Base-by-base conservation (phyloP, 2,113 vertebrate species). In the Salvelinus sp. region DNA sequence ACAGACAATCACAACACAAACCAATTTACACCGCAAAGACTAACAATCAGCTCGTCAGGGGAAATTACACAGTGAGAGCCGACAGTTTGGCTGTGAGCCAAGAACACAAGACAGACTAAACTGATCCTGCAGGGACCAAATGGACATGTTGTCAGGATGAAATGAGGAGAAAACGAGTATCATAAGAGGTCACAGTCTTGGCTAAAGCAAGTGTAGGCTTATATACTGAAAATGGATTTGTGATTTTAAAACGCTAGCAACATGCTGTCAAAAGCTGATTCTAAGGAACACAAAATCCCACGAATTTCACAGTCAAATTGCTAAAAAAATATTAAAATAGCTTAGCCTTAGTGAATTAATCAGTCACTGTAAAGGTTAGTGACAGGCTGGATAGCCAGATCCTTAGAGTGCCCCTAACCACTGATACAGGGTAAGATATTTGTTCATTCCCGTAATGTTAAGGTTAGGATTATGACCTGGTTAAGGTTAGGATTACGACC, bases 61-160 rank as follows among this genome's bases (percentile, higher is more conserved):
- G 75, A 83, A 89, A 87, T 87, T 71, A 86, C 74, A 85, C 74
- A 33, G 74, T 44, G 81, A 82, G 80, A 81, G 77, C 84, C 69
- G 70, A 85, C 73, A 72, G 58, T 76, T 71, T 83, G 74, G 79
- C 38, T 4, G 6, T 76, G 70, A 57, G 80, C 86, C 85, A 89
- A 88, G 79, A 13, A 25, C 77, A 54, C 3, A 44, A 86, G 79
- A 44, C 71, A 60, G 79, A 74, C 79, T 80, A 77, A 79, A 83
- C 75, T 50, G 62, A 73, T 83, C 70, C 28, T 70, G 64, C n/a
- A 60, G 71, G n/a, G n/a, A n/a, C n/a, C n/a, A n/a, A n/a, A 82
- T 38, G 44, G 76, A 82, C 78, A 82, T 54, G 70, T 78, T 63
- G 79, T 84, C 64, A 22, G 81, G 63, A 12, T 77, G 76, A 75